Evolutionary conservation across 2,797 vertebrate species (phyloP), one percentile per base, ranked within the genome.

Genomic region (Vireo griseus): DNA sequence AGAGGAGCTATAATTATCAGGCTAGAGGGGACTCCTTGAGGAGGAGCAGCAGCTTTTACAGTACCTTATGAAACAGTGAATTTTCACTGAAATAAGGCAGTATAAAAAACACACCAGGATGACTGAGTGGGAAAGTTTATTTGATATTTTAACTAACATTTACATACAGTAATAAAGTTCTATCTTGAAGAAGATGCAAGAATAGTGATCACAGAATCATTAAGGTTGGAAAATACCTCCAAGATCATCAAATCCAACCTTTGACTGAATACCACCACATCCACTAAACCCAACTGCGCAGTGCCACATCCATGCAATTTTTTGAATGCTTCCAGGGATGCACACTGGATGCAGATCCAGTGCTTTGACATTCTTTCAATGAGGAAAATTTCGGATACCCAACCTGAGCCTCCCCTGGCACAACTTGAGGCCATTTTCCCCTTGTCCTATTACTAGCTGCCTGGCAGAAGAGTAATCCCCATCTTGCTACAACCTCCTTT

Each of bases 11-110:
- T 22, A 65, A 13, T 33, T 73, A 33, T 37, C 33, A 45, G 44
- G 16, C 13, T 74, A 52, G 8, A 13, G 0, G 0, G 76, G 9
- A 16, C 50, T 71, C 39, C n/a, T 57, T 33, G 1, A 2, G 3
- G 21, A 67, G 45, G 9, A 63, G 25, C 7, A 52, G 3, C 7
- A 74, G 11, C 2, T 44, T 44, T 55, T 80, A 14, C 11, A 57
- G 4, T 37, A 10, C 16, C 13, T 65, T 72, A 68, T 51, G 57
- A 68, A 86, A 69, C 2, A 35, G 13, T n/a, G 20, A 42, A 42
- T 90, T 93, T 76, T 74, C 16, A 66, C 19, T 52, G 28, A 79
- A 62, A 24, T 22, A 42, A 73, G 2, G 52, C 20, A 29, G 8
- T 33, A 73, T 29, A 67, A 76, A 68, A 92, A 61, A 5, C 10